Evolutionary conservation across 2,888 invertebrate genomes (phyloP), one percentile per base, ranked within the genome.

Genomic region (Epistrophe grossulariae): DNA sequence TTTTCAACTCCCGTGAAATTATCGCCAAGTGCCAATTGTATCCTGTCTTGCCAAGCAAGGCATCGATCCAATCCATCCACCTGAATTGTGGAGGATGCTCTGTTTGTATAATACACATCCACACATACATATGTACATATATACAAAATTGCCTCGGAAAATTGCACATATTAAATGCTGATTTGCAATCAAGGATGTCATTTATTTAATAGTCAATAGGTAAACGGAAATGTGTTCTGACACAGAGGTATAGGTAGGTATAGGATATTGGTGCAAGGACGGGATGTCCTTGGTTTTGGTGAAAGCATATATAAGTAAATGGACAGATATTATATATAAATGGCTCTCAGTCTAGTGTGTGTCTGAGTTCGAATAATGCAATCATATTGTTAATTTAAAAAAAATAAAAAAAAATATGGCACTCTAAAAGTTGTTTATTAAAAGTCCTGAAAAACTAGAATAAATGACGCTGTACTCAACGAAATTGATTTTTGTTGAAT

Each of bases 161-260:
- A 87, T 83, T 87, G 87, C 82, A 87, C 79, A 79, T 79, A 87
- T 83, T 83, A 87, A 79, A 87, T 83, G 82, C 79, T 87, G 87
- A 79, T 87, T 87, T 59, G 87, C 79, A 87, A 87, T 87, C 87
- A 83, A 79, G 87, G 79, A 87, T 87, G 87, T 77, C 82, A 87
- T 87, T 87, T 87, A 83, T 87, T 87, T 87, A 87, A 87, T 87
- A 79, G 82, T 82, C 87, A 87, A 87, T 87, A 79, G 59, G 72
- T 59, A 73, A 71, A 72, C 50, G 82, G 52, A 79, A 76, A 87
- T 74, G 79, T 79, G 71, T 79, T 62, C 64, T 64, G 59, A 38
- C 78, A 70, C 24, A 24, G 24, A 24, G 24, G n/a, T n/a, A n/a
- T 24, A 24, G n/a, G n/a, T 60, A 28, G 15, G 13, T 62, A 15